A percentile compares a stretch with the other conserved stretches of the same genome.
Conservation (phyloP, 2,797 vertebrate genomes). For the Cossypha polioptera region DNA sequence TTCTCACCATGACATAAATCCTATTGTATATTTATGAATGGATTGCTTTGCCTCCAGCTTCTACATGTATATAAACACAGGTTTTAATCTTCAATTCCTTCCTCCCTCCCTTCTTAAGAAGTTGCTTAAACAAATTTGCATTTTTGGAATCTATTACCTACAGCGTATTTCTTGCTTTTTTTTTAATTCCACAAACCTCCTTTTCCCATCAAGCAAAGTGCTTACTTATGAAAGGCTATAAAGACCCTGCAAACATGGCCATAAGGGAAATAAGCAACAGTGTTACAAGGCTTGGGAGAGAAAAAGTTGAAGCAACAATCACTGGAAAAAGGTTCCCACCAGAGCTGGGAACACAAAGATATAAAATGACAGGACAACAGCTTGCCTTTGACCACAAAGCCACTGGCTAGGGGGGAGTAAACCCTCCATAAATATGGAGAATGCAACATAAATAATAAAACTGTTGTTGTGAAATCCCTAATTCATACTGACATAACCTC, state of each 20-base stretch:
- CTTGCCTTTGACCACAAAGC: neutral
- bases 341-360: neutral
- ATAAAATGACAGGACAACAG: neutral
- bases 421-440: neutral
- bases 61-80: conserved; percentile 53
- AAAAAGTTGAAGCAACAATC: neutral
- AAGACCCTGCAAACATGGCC: neutral
- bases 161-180: neutral
- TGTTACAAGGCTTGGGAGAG: neutral
- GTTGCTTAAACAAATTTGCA: conserved; percentile 53
- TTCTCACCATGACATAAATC: conserved; percentile 56
- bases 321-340: neutral
- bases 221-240: neutral
- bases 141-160: conserved; percentile 39
- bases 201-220: neutral
- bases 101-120: conserved; percentile 37
- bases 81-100: conserved; percentile 50
- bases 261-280: neutral
- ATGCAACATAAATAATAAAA: neutral
- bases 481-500: neutral
- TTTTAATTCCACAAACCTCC: neutral
- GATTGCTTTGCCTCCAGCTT: conserved; percentile 51
- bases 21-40: conserved; percentile 60
- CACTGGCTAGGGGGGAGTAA: neutral
- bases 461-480: neutral